Evolutionary conservation across 2,888 invertebrate genomes (phyloP).

Genomic region (Spisula subtruncata): DNA sequence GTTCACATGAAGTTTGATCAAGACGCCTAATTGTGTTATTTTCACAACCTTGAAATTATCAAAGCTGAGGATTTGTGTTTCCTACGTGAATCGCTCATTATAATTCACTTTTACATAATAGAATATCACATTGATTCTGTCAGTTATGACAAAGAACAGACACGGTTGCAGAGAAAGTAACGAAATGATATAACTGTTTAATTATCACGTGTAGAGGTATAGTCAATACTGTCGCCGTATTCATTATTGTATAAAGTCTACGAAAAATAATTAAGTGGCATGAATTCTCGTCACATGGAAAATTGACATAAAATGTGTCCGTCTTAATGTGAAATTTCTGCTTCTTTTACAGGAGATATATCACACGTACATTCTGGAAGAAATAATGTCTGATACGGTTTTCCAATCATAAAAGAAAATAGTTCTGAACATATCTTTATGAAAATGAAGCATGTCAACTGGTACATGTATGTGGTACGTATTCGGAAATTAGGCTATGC

Average conservation of each 20-base stretch:
- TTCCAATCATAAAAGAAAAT: no score
- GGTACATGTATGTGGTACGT: no score
- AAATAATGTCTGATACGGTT: no score
- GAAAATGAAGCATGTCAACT: no score
- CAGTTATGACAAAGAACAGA: not conserved
- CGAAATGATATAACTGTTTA: not conserved
- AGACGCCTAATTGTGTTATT: no score
- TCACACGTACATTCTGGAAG: not conserved
- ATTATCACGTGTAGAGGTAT: constrained; percentile 18
- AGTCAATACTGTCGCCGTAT: not conserved
- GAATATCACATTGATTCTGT: not conserved
- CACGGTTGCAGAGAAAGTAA: not conserved
- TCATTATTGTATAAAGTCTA: not conserved
- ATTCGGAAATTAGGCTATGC: no score
- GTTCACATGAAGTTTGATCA: no score
- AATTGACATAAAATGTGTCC: not conserved
- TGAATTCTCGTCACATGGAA: constrained; percentile 18
- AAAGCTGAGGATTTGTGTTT: no score
- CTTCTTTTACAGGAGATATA: not conserved
- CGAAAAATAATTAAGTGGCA: constrained; percentile 34
- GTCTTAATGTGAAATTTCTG: not conserved
- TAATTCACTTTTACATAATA: no score
- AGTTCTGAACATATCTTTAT: no score
- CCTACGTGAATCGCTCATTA: no score
- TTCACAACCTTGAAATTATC: no score